Conservation (phyloP, 2,113 vertebrate species). For the Arizona elegans region DNA sequence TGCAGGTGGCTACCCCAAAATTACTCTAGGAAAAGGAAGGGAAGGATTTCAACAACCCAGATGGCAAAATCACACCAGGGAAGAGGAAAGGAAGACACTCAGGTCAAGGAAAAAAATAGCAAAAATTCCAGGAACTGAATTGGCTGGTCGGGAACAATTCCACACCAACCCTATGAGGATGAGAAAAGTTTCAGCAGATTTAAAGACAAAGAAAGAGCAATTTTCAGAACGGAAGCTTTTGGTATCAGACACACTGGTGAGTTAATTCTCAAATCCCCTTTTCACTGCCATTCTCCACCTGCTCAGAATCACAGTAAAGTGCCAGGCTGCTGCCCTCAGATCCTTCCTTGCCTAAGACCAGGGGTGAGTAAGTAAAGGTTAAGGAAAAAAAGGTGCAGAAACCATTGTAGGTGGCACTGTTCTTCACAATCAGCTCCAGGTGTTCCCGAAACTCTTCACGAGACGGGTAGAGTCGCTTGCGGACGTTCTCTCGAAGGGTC, state of each 20-base stretch:
- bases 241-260: not conserved
- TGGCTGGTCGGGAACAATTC: not conserved
- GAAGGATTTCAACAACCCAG: not conserved
- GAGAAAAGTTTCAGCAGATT: not conserved
- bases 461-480: conserved; percentile 91
- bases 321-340: not conserved
- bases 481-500: conserved; percentile 93
- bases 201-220: not conserved
- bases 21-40: not conserved
- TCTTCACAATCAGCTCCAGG: conserved; percentile 93
- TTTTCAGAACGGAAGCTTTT: not conserved
- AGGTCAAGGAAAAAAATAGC: not conserved
- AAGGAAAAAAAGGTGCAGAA: not conserved
- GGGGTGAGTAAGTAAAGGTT: not conserved
- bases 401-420: conserved; percentile 96
- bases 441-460: conserved; percentile 94
- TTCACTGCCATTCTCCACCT: not conserved
- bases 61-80: not conserved
- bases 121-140: not conserved
- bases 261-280: not conserved
- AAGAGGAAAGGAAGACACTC: not conserved
- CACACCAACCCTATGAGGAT: not conserved
- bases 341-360: not conserved
- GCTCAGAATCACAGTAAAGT: not conserved
- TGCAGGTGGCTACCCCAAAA: not conserved